Evolutionary conservation across 2,888 invertebrate genomes (phyloP), one percentile per base, ranked within the genome.

Genomic region (Cabera pusaria): DNA sequence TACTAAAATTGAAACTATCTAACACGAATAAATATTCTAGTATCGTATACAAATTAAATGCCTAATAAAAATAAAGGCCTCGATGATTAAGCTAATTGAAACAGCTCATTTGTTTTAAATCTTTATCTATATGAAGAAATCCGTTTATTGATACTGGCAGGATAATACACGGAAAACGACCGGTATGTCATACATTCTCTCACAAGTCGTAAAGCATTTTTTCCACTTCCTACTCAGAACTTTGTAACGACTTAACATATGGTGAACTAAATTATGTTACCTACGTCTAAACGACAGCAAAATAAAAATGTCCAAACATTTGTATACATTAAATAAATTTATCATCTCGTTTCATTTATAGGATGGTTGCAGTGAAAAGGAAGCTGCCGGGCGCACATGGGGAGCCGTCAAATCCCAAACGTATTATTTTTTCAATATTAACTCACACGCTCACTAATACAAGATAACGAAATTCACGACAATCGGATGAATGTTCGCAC

Each of bases 231-330:
- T 85, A 84, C 81, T 81, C 75, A 72, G 68, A 75, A 52, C 73
- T 70, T 54, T 71, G 67, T 79, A 79, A 75, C 77, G 75, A 73
- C 76, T 72, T 70, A 83, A 85, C 87, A 88, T 74, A 88, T 88
- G 87, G 87, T 74, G 76, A 81, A 78, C 85, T 85, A 83, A 87
- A 87, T 87, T 84, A 87, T 83, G 83, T 84, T 82, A 84, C 83
- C 84, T 84, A 83, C 81, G 74, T 76, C 70, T 83, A 84, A 86
- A 75, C 80, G 85, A 79, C 86, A 84, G 78, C 78, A 72, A 85
- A 87, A 86, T 88, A 87, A 87, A 88, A 87, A 86, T 87, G 87
- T 88, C 87, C 83, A 88, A 88, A 87, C 85, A 88, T 88, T 88
- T 87, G 87, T 88, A 87, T 86, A 85, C 86, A 85, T 87, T 83